Evolutionary conservation across 2,888 invertebrate species (phyloP).

Genomic region (Sericinus montela): DNA sequence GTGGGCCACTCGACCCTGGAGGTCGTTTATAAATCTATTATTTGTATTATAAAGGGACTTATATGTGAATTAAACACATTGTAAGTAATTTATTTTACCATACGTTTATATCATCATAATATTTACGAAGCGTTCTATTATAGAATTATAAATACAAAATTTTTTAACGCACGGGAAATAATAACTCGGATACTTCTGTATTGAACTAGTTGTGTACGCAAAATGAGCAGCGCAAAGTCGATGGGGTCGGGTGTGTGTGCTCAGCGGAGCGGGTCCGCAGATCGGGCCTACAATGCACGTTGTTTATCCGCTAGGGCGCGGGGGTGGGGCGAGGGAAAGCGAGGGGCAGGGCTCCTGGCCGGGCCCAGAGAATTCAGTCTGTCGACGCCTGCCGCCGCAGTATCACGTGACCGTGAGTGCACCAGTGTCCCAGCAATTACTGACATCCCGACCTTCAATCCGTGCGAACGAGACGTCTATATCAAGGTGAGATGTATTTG

Average conservation of each 20-base stretch:
- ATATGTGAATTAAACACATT: too few species aligned
- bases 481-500: conserved; percentile 58
- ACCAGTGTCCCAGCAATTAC: conserved; percentile 44
- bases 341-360: conserved; percentile 68
- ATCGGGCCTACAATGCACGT: conserved; percentile 76
- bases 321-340: conserved; percentile 34
- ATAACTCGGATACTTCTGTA: conserved; percentile 6
- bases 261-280: conserved; percentile 56
- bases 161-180: neutral
- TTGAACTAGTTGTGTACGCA: conserved; percentile 12
- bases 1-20: too few species aligned
- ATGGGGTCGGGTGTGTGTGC: conserved; percentile 44
- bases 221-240: conserved; percentile 27
- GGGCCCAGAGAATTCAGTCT: conserved; percentile 48
- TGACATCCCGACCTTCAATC: conserved; percentile 71
- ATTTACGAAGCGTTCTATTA: too few species aligned
- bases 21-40: too few species aligned
- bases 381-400: conserved; percentile 57
- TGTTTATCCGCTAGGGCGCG: conserved; percentile 73
- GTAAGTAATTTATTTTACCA: too few species aligned
- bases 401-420: conserved; percentile 59
- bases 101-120: too few species aligned
- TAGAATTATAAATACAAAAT: neutral
- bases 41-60: too few species aligned
- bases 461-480: conserved; percentile 72